A percentile compares a stretch with the other conserved stretches of the same genome.
These are phyloP conservation scores for Ibycter americanus DNA, from an alignment of 2,797 vertebrate genomes.

Conservation along the genomic window DNA sequence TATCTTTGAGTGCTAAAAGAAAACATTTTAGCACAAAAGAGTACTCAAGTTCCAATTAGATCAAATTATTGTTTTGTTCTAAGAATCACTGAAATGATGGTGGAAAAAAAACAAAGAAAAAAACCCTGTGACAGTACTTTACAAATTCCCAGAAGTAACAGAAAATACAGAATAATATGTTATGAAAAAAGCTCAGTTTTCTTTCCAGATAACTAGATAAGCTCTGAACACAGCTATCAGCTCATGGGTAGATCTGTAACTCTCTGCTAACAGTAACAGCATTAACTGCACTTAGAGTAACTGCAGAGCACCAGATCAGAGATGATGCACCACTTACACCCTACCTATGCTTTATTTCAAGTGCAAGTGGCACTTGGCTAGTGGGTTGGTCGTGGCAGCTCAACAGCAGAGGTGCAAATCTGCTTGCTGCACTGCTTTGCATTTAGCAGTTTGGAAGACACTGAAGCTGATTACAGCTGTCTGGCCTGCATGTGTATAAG, in stretches of 20 bases:
- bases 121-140: not conserved
- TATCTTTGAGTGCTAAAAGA: not conserved
- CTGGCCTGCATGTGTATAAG: not conserved
- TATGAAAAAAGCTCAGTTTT: not conserved
- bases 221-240: not conserved
- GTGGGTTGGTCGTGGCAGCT: not conserved
- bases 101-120: not conserved
- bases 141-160: not conserved
- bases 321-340: not conserved
- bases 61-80: not conserved
- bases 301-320: not conserved
- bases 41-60: not conserved
- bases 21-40: not conserved
- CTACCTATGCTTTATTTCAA: not conserved
- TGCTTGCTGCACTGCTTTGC: not conserved
- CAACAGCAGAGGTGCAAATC: not conserved
- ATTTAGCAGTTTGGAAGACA: not conserved
- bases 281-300: not conserved
- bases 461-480: not conserved
- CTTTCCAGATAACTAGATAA: conserved; percentile 6
- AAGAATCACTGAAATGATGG: not conserved
- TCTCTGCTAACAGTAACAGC: not conserved
- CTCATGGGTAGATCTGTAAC: not conserved
- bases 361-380: not conserved
- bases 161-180: not conserved